Evolutionary conservation across 2,888 invertebrate genomes (phyloP), one percentile per base, ranked within the genome.

Genomic region (Drosophila formosana): DNA sequence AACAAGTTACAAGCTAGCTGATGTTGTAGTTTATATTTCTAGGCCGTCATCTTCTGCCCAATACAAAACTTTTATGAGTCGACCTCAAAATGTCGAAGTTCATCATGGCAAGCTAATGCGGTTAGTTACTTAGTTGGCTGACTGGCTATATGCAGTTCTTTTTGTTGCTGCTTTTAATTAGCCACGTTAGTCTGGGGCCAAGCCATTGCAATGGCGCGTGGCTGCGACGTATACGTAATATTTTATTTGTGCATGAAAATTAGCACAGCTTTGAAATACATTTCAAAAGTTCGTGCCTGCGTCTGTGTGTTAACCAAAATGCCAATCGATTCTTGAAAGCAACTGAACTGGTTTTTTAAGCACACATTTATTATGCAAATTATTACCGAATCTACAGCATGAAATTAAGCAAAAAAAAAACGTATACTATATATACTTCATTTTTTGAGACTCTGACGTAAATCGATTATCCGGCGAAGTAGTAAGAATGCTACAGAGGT

Each of bases 61-160:
- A 47, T 66, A 72, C 37, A 52, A n/a, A 37, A 37, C 37, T 37
- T 64, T 53, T 57, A 39, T 37, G 58, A 46, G 50, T 56, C 75
- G 79, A 77, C 77, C 80, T 75, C 69, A 83, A 85, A 85, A 85
- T 85, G 85, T 75, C 80, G 68, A 85, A 85, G 84, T 86, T 84
- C 84, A 85, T 56, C 25, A 34, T 32, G 47, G 46, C 61, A 45
- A 53, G 34, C 63, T 58, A 58, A 56, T 9, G 51, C 43, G 43
- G 32, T 45, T 55, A 39, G 53, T 53, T 30, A 53, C 23, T 45
- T 23, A 18, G 47, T 30, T 64, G 34, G 45, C 37, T 53, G 13
- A 55, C 0, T 65, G 18, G 65, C 55, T 65, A 51, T 7, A 63
- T 57, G 72, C 47, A 60, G n/a, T 60, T 72, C 23, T 58, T 4